These are phyloP conservation scores for Fragum whitleyi DNA, from an alignment of 2,888 invertebrate genomes.

Conservation along the genomic window DNA sequence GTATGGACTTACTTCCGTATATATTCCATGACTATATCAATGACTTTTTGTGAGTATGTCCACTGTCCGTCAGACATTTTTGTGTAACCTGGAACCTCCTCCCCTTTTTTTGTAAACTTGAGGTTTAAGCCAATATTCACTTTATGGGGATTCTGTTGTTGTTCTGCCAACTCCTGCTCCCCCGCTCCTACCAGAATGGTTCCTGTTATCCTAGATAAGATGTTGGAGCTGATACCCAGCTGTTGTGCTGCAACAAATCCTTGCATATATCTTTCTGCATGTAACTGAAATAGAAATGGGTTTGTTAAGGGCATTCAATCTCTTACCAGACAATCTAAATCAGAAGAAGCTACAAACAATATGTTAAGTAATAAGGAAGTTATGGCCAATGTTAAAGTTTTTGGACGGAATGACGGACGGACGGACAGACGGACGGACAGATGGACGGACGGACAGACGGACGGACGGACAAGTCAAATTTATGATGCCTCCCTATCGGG, in stretches of 20 bases:
- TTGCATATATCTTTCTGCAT: constrained; percentile 76
- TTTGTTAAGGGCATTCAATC: neutral
- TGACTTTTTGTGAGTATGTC: constrained; percentile 92
- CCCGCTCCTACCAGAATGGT: constrained; percentile 89
- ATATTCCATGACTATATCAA: constrained; percentile 91
- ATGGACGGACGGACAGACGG: no score
- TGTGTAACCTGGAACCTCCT: constrained; percentile 92
- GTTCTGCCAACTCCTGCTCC: constrained; percentile 64
- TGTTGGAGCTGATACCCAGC: constrained; percentile 88
- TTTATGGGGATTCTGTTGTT: constrained; percentile 70
- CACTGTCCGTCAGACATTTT: constrained; percentile 88
- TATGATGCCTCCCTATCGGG: no score
- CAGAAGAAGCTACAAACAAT: neutral
- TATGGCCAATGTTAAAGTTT: no score
- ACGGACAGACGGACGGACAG: no score
- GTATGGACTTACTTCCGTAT: constrained; percentile 87
- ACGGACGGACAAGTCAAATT: no score
- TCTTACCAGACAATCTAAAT: neutral
- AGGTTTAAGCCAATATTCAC: constrained; percentile 95
- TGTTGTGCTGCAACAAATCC: constrained; percentile 84
- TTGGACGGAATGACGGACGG: no score
- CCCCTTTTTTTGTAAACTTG: constrained; percentile 92
- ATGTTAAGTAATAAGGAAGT: no score
- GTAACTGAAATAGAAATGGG: constrained; percentile 52
- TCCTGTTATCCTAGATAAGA: constrained; percentile 95